phyloP scores from a whole-genome alignment of 2,888 invertebrate species.

The Terebella lapidaria region DNA sequence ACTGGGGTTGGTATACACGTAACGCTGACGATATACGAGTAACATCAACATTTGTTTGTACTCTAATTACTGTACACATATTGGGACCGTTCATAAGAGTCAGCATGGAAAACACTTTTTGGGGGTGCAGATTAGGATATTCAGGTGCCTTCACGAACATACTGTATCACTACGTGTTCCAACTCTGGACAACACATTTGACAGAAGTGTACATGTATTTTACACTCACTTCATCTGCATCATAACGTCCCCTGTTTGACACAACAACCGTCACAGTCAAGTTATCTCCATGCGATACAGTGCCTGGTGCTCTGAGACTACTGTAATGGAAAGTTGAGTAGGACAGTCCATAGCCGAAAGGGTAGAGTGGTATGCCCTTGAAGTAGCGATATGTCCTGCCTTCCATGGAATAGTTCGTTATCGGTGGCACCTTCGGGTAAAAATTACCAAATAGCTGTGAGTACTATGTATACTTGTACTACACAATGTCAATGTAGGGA shows the following conservation, averaged over 20 bases:
- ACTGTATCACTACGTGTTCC: too few species aligned
- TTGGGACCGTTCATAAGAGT: too few species aligned
- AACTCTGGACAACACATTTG: too few species aligned
- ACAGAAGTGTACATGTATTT: too few species aligned
- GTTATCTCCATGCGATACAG: conserved; percentile 26
- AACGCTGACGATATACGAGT: too few species aligned
- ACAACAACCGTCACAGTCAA: conserved; percentile 30
- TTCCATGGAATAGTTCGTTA: conserved; percentile 36
- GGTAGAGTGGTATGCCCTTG: conserved; percentile 29
- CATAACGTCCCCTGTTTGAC: conserved; percentile 32
- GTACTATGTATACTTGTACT: too few species aligned
- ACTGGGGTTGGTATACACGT: too few species aligned
- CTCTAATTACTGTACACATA: too few species aligned
- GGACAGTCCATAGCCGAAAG: conserved; percentile 33
- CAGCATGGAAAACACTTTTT: too few species aligned
- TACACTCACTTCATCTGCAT: conserved; percentile 43
- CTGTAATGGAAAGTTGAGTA: conserved; percentile 24
- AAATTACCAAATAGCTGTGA: background rate
- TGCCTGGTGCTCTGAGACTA: conserved; percentile 14
- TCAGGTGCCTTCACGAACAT: too few species aligned
- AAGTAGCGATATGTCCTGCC: conserved; percentile 47
- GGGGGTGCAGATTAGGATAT: too few species aligned
- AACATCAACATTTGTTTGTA: too few species aligned
- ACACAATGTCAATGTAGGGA: background rate
- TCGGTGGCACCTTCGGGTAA: conserved; percentile 24